These are phyloP conservation scores for Delia radicum DNA, from an alignment of 1,140 invertebrate genomes.

Conservation along the genomic window DNA sequence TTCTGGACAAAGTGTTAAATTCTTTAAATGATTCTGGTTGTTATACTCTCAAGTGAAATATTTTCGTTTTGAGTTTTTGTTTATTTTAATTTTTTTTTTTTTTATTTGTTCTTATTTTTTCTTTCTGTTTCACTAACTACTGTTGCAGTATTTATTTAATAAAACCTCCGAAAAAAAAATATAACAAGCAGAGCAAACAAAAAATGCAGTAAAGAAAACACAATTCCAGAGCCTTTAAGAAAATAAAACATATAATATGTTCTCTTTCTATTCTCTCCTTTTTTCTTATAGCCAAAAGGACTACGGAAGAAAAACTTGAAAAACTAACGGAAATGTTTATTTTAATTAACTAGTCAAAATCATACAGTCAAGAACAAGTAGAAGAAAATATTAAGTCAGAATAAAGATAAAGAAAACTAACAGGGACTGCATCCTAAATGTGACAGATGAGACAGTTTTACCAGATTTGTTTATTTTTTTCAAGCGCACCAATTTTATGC, in stretches of 20 bases:
- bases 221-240: neutral
- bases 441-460: too few relatives aligned
- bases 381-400: neutral
- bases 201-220: neutral
- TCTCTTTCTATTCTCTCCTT: neutral
- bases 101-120: too few relatives aligned
- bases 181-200: neutral
- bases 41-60: neutral
- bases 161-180: neutral
- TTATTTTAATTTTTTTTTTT: neutral
- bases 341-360: slow-evolving; percentile 18
- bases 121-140: too few relatives aligned
- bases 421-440: too few relatives aligned
- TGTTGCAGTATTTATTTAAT: neutral
- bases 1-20: neutral
- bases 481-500: too few relatives aligned
- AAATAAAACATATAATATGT: neutral
- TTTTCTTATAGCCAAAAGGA: neutral
- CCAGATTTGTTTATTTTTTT: too few relatives aligned
- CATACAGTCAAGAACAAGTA: neutral
- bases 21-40: neutral
- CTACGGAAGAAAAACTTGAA: neutral
- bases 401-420: too few relatives aligned
- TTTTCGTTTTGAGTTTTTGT: too few relatives aligned
- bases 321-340: slow-evolving; percentile 1